These are phyloP conservation scores for Tinamus guttatus DNA, from an alignment of 2,113 vertebrate species.

Conservation along the genomic window DNA sequence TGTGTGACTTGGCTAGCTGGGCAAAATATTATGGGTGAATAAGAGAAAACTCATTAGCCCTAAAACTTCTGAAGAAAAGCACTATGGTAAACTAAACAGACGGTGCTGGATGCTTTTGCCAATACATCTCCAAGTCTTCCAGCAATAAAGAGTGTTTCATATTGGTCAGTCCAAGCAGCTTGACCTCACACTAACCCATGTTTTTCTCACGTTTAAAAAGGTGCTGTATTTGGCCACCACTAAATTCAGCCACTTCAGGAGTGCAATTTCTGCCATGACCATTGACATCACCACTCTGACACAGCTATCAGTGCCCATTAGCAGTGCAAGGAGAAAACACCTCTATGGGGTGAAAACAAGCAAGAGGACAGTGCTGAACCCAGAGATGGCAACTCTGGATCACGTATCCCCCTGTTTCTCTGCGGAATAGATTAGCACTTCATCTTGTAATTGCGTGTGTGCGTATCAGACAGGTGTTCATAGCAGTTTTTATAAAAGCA, in stretches of 20 bases:
- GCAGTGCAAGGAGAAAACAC: background rate
- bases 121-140: background rate
- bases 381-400: background rate
- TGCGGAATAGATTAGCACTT: background rate
- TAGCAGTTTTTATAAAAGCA: background rate
- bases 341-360: background rate
- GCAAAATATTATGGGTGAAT: background rate
- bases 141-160: background rate
- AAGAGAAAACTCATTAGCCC: background rate
- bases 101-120: background rate
- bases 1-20: background rate
- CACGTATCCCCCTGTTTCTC: background rate
- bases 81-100: background rate
- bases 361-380: background rate
- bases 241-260: background rate
- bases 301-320: background rate
- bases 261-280: background rate
- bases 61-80: background rate
- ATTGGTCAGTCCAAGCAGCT: background rate
- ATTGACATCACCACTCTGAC: fast-evolving
- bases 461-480: background rate
- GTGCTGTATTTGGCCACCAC: fast-evolving
- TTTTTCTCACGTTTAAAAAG: background rate
- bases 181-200: background rate
- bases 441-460: fast-evolving